Base-by-base conservation (phyloP, 2,797 vertebrate genomes). In the Nasua narica region DNA sequence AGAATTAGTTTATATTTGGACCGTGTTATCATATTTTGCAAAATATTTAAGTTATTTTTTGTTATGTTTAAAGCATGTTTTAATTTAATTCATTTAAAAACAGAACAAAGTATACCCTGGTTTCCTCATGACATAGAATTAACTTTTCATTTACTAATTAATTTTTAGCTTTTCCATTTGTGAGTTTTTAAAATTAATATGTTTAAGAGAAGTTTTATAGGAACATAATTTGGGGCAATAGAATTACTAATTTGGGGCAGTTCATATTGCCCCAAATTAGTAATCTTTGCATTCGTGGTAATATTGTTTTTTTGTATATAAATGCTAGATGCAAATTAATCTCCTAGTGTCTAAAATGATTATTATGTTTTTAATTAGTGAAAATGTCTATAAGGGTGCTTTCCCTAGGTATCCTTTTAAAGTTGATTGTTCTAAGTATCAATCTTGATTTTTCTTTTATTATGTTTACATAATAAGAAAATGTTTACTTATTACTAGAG, bases 71-170 rank as follows among this genome's bases (percentile, higher is more conserved):
- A 97, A 96, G 69, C 54, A 76, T 67, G 23, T 69, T 91, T 93
- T 85, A 91, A 81, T 93, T 76, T 77, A 56, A 84, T 76, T 86
- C 21, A 52, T 60, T 86, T 92, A 46, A 95, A 91, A 97, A 82
- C 40, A 87, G 29, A 62, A 58, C n/a, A 84, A 78, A 87, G 15
- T 67, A 9, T 70, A 89, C 29, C 69, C 11, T 86, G 58, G 2
- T 91, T 91, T 95, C 52, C 52, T 96, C 25, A 83, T 72, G 37
- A 93, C 56, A 78, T 67, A 95, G 40, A 91, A 86, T 78, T 67
- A 77, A 43, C 16, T 88, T 92, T 69, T 89, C 46, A 46, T 77
- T 78, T 87, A 40, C 21, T 90, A 88, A 70, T 93, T 95, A 70
- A 79, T 91, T 32, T 40, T 89, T 90, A 79, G n/a, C 12, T 69